A percentile compares a stretch with the other conserved stretches of the same genome.
These are phyloP conservation scores for Anastrepha obliqua DNA, from an alignment of 1,140 invertebrate genomes.

Conservation along the genomic window DNA sequence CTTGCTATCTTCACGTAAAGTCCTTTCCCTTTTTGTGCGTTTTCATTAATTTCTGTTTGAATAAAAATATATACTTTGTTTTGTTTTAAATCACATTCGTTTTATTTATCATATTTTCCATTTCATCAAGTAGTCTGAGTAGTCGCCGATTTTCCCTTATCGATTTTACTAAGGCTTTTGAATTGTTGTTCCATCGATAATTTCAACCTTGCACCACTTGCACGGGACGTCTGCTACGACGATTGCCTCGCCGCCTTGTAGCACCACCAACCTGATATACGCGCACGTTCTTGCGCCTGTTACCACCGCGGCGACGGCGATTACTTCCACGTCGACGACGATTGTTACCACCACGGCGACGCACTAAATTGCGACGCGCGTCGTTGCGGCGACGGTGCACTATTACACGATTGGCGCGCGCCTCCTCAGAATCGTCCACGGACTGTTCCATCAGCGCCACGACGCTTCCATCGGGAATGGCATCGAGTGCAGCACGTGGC, in stretches of 20 bases:
- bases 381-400: conserved; percentile 67
- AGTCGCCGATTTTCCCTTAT: background rate
- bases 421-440: conserved; percentile 58
- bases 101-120: conserved; percentile 1
- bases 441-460: conserved; percentile 69
- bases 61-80: background rate
- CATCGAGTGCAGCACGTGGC: conserved; percentile 68
- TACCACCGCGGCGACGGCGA: conserved; percentile 60
- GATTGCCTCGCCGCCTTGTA: conserved; percentile 47
- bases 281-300: conserved; percentile 54
- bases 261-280: conserved; percentile 53
- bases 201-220: conserved; percentile 60
- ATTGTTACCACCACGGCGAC: conserved; percentile 57
- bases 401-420: conserved; percentile 68
- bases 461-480: conserved; percentile 71
- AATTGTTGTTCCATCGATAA: too few species aligned
- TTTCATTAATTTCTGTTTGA: background rate
- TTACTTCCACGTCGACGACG: conserved; percentile 59
- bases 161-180: background rate
- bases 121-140: background rate
- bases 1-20: too few species aligned
- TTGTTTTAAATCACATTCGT: background rate
- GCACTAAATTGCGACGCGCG: conserved; percentile 62
- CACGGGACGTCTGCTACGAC: conserved; percentile 36
- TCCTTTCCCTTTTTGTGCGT: too few species aligned